Conservation (phyloP, 2,797 vertebrate genomes). For the Pristis pectinata region DNA sequence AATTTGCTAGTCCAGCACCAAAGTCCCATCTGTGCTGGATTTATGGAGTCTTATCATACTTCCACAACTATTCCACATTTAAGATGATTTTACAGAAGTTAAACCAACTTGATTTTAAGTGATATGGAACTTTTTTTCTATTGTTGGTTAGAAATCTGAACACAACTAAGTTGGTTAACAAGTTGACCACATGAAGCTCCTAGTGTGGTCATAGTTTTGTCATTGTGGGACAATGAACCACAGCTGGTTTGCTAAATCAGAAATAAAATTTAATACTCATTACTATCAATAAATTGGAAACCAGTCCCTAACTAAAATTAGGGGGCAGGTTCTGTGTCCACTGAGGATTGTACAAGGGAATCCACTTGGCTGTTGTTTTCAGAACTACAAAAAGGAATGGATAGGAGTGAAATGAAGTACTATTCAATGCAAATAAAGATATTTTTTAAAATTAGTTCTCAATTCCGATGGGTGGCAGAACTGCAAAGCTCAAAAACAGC, state of each 20-base stretch:
- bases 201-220: neutral
- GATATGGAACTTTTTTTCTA: neutral
- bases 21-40: too few species aligned
- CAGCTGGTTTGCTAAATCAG: neutral
- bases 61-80: neutral
- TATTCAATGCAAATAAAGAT: neutral
- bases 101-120: neutral
- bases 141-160: neutral
- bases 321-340: neutral
- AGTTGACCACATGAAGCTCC: neutral
- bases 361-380: neutral
- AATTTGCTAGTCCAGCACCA: too few species aligned
- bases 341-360: neutral
- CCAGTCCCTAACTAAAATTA: neutral
- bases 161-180: neutral
- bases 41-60: too few species aligned
- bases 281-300: neutral
- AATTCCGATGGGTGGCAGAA: neutral
- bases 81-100: neutral
- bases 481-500: neutral
- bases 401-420: neutral
- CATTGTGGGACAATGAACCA: neutral
- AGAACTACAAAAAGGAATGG: neutral
- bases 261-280: neutral
- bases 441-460: neutral